Conservation (phyloP, 1,140 invertebrate genomes). For the Lucilia sericata region DNA sequence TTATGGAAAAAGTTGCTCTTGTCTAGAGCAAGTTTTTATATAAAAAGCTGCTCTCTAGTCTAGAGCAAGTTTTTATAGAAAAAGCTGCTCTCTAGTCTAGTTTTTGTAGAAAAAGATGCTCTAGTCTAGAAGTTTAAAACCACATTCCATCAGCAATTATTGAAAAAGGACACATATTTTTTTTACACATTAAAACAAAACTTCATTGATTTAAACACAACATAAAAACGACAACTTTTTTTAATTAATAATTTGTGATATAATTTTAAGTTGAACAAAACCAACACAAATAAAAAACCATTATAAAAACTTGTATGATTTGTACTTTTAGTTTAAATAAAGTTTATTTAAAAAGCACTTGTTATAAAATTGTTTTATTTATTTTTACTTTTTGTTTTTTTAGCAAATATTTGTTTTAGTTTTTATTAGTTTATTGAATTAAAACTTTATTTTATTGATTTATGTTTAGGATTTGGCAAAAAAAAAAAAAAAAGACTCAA, state of each 20-base stretch:
- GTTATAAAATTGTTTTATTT: neutral
- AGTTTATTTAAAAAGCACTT: neutral
- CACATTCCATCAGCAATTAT: too few species aligned
- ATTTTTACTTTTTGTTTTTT: neutral
- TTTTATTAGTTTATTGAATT: neutral
- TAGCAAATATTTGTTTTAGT: neutral
- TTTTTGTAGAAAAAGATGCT: too few species aligned
- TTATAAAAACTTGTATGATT: neutral
- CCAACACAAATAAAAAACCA: neutral
- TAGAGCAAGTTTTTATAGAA: too few species aligned
- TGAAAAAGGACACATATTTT: too few species aligned
- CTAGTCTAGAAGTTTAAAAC: too few species aligned
- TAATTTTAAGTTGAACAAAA: conserved; percentile 60
- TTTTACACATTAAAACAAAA: too few species aligned
- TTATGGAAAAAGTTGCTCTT: too few species aligned
- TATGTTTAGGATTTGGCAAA: neutral
- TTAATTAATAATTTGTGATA: conserved; percentile 58
- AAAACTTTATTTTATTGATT: neutral
- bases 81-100: too few species aligned
- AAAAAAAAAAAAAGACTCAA: neutral
- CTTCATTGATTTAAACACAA: too few species aligned
- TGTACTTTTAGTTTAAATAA: neutral
- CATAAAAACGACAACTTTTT: too few species aligned
- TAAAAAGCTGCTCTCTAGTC: too few species aligned
- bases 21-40: too few species aligned